These are phyloP conservation scores for Cyaniris semiargus DNA, from an alignment of 2,888 invertebrate species.

Conservation along the genomic window DNA sequence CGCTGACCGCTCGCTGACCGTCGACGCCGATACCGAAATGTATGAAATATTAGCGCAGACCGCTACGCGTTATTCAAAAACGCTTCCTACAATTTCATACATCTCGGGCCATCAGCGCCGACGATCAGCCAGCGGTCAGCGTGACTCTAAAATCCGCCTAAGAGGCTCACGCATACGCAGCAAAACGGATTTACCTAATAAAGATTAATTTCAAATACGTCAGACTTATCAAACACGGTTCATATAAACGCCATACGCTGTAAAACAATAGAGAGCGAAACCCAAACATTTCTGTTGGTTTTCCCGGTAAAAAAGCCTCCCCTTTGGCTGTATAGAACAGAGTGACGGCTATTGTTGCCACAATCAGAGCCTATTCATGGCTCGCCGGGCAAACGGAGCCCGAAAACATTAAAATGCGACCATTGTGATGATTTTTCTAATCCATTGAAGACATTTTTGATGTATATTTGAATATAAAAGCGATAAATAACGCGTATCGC, in stretches of 20 bases:
- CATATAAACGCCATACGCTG: conserved; percentile 52
- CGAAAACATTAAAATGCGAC: conserved; percentile 73
- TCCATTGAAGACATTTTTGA: conserved; percentile 37
- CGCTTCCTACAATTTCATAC: too few species aligned
- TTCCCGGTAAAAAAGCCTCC: conserved; percentile 60
- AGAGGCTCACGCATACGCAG: neutral
- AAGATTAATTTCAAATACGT: conserved; percentile 35
- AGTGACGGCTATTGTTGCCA: conserved; percentile 61
- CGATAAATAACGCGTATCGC: neutral
- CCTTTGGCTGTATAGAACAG: conserved; percentile 59
- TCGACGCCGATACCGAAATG: too few species aligned
- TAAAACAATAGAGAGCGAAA: conserved; percentile 65
- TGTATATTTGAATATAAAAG: conserved; percentile 18
- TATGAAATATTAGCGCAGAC: too few species aligned
- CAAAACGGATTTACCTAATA: conserved; percentile 19
- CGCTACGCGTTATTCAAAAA: too few species aligned
- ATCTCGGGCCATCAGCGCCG: too few species aligned
- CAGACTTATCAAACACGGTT: conserved; percentile 28
- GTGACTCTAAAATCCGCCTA: too few species aligned
- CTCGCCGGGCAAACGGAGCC: conserved; percentile 59
- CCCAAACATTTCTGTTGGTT: conserved; percentile 67
- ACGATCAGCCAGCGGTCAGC: too few species aligned
- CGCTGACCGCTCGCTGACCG: too few species aligned
- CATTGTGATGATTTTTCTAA: conserved; percentile 69
- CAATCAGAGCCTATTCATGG: conserved; percentile 65